phyloP scores from a whole-genome alignment of 2,888 invertebrate species.

The Caenorhabditis sulstoni region DNA sequence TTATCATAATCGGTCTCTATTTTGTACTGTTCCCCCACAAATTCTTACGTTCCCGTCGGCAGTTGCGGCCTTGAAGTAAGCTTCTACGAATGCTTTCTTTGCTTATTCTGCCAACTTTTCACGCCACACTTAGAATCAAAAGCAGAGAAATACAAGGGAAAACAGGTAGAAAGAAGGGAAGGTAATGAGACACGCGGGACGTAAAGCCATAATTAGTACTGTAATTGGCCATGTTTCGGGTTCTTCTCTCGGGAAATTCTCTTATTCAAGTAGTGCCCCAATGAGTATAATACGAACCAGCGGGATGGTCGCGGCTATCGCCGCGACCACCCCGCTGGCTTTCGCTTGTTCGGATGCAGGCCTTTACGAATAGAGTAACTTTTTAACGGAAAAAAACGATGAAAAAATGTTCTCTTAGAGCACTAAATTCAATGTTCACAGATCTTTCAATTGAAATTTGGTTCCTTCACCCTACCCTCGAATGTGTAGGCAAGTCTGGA shows the following conservation, averaged over 20 bases:
- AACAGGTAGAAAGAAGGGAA: background rate
- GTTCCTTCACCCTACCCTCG: too few species aligned
- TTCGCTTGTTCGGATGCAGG: constrained; percentile 15
- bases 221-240: constrained; percentile 55
- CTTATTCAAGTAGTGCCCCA: background rate
- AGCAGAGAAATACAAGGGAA: constrained; percentile 7
- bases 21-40: constrained; percentile 29
- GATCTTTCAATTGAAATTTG: too few species aligned
- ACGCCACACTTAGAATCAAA: constrained; percentile 34
- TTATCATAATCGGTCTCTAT: constrained; percentile 17
- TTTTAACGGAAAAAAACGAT: too few species aligned
- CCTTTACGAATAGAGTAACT: too few species aligned
- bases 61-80: constrained; percentile 14
- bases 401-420: too few species aligned
- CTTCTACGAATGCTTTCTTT: constrained; percentile 15
- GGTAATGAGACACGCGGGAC: constrained; percentile 44
- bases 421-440: too few species aligned
- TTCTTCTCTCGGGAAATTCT: background rate
- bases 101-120: constrained; percentile 15
- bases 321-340: too few species aligned
- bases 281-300: background rate
- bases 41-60: background rate
- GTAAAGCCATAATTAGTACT: constrained; percentile 42
- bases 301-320: too few species aligned
- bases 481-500: too few species aligned